These are phyloP conservation scores for Doryteuthis pealeii DNA, from an alignment of 1,140 invertebrate genomes.

Conservation along the genomic window DNA sequence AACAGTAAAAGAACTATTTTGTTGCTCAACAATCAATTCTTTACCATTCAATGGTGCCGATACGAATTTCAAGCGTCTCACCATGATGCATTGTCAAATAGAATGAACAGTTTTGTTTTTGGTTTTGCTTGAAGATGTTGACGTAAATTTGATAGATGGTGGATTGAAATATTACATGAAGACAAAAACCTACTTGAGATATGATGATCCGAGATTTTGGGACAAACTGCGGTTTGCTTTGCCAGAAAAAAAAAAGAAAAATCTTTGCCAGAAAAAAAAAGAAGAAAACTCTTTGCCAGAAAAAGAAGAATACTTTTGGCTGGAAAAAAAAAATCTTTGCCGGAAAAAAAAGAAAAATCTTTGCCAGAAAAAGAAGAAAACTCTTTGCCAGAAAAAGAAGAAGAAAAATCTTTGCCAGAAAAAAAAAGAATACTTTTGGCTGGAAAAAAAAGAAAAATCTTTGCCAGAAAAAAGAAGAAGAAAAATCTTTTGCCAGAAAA, in stretches of 20 bases:
- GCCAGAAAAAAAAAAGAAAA: constrained; percentile 61
- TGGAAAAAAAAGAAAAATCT: too few species aligned
- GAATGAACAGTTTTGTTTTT: constrained; percentile 29
- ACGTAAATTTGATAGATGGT: constrained; percentile 21
- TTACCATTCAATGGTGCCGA: constrained; percentile 40
- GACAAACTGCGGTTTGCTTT: constrained; percentile 88
- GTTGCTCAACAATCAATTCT: constrained; percentile 31
- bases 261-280: too few species aligned
- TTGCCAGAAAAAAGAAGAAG: too few species aligned
- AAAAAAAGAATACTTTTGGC: too few species aligned
- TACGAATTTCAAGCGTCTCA: constrained; percentile 46
- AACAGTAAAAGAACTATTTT: constrained; percentile 42
- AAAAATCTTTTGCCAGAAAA: too few species aligned
- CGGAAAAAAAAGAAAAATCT: too few species aligned
- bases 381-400: too few species aligned
- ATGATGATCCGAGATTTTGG: constrained; percentile 81
- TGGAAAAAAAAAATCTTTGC: too few species aligned
- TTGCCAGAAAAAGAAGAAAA: too few species aligned
- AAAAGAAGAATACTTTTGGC: too few species aligned
- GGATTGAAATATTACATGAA: constrained; percentile 37
- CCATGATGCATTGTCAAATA: constrained; percentile 29
- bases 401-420: too few species aligned
- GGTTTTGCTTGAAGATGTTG: constrained; percentile 31
- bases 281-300: too few species aligned
- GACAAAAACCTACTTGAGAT: constrained; percentile 66